Percentiles rank a stretch among this genome's conserved stretches.
Evolutionary conservation across 2,797 vertebrate species (phyloP).

Genomic region (Pseudochirops corinnae): DNA sequence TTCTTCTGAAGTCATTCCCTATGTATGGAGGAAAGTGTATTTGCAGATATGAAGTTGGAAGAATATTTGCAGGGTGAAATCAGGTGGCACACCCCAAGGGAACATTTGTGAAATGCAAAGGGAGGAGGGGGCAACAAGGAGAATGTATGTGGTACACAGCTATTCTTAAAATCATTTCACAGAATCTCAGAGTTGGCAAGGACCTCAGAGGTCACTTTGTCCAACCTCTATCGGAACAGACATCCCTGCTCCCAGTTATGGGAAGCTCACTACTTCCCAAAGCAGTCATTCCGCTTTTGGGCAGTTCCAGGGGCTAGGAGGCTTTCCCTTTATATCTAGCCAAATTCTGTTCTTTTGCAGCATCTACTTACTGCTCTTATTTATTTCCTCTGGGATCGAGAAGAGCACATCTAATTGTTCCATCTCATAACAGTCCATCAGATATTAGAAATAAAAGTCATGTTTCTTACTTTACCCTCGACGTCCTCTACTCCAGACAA

Average conservation of each 20-base stretch:
- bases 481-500: not conserved
- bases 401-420: not conserved
- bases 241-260: not conserved
- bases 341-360: not conserved
- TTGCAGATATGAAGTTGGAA: not conserved
- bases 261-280: not conserved
- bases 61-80: not conserved
- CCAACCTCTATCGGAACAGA: not conserved
- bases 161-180: not conserved
- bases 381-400: not conserved
- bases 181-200: not conserved
- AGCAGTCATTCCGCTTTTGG: not conserved
- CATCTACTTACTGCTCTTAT: not conserved
- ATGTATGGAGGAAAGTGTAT: not conserved
- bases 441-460: not conserved
- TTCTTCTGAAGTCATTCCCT: not conserved
- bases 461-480: not conserved
- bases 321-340: not conserved
- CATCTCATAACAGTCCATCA: not conserved
- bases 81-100: not conserved
- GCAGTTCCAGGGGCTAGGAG: not conserved
- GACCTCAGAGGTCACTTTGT: not conserved
- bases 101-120: not conserved
- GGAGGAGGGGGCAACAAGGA: not conserved
- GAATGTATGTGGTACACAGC: not conserved